Base-by-base conservation (phyloP, 2,113 vertebrate genomes). In the Poeciliopsis prolifica region DNA sequence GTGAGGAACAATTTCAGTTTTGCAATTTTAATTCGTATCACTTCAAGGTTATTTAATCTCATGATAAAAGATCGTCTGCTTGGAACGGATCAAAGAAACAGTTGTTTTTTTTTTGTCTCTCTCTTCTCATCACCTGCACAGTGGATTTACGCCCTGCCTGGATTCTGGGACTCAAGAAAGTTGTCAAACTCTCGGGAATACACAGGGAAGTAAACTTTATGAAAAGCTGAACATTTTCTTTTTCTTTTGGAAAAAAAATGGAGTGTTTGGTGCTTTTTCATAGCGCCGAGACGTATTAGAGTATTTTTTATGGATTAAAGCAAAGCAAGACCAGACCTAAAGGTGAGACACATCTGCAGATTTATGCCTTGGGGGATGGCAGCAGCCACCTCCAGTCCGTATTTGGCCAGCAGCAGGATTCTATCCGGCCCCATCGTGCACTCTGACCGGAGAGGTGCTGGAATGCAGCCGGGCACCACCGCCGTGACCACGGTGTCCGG, bases 301-400 rank as follows among this genome's bases (percentile, higher is more conserved):
- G 71, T 78, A 83, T 85, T 83, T 86, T 91, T 90, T 65, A 91
- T 94, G 92, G 89, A 92, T 88, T 83, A 91, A 83, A 83, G 54
- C n/a, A 84, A 84, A 42, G 61, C 74, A 67, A 84, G 87, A 86
- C 87, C 86, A 88, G 66, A 69, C 80, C 30, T 79, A 79, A 68
- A 86, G 82, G 77, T 87, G 13, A 84, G 44, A 87, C 70, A 75
- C 17, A 82, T 60, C 26, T 73, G 33, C 67, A 86, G 64, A 80
- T 91, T 75, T 83, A 93, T 94, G 93, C 88, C 94, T 86, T 93
- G 89, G 93, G 93, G 93, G 74, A 97, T 97, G 96, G 96, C 97
- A 90, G 95, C 97, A 75, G 96, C 96, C 86, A 95, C 96, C 85
- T 97, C 96, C 72, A 96, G 96, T 92, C 96, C 97, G 68, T 98